A percentile compares a stretch with the other conserved stretches of the same genome.
Evolutionary conservation across 1,140 invertebrate species (phyloP).

Genomic region (Sinella curviseta): DNA sequence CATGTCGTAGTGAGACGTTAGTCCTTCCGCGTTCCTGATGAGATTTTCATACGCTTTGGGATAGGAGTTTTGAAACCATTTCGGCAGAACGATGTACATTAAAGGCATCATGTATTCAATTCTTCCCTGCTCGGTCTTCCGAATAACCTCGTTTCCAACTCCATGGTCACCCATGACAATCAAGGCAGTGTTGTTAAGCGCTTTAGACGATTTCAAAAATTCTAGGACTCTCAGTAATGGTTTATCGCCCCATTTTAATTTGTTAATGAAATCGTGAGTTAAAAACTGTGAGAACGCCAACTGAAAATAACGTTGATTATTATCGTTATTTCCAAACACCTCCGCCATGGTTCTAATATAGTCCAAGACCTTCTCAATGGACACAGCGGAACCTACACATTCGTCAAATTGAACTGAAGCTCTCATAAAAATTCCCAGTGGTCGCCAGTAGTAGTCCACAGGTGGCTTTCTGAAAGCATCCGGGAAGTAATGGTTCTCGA

Average conservation of each 20-base stretch:
- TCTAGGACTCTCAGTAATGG: background rate
- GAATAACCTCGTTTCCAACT: constrained; percentile 57
- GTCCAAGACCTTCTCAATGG: background rate
- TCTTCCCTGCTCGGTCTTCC: constrained; percentile 58
- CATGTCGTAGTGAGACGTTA: constrained; percentile 58
- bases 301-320: background rate
- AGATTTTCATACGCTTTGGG: constrained; percentile 53
- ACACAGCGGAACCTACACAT: background rate
- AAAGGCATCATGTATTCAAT: constrained; percentile 62
- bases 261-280: background rate
- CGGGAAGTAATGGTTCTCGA: background rate
- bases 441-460: background rate
- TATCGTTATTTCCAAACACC: background rate
- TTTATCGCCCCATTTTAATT: background rate
- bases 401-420: background rate
- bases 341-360: background rate
- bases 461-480: background rate
- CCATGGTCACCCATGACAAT: constrained; percentile 63
- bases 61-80: constrained; percentile 55
- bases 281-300: background rate
- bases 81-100: constrained; percentile 58
- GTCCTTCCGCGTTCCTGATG: constrained; percentile 51
- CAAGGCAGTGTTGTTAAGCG: constrained; percentile 58
- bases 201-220: background rate
- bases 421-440: background rate